phyloP scores from a whole-genome alignment of 2,888 invertebrate genomes.

The Rhamnusium bicolor region DNA sequence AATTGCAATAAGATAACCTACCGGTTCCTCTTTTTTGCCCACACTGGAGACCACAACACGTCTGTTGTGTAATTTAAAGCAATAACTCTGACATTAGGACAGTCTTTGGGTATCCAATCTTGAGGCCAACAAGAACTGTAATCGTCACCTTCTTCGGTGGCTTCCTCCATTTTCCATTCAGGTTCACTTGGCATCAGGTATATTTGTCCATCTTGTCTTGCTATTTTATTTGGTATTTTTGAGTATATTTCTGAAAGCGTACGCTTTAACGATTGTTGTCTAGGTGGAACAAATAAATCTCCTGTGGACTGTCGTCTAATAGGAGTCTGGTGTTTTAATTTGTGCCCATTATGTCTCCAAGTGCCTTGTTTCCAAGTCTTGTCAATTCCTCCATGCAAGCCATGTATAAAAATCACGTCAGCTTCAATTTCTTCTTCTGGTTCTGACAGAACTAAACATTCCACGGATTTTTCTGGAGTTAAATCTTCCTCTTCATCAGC shows the following conservation, averaged over 20 bases:
- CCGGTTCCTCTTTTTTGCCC: slow-evolving; percentile 80
- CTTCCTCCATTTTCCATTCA: slow-evolving; percentile 51
- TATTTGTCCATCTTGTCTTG: slow-evolving; percentile 52
- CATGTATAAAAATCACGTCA: slow-evolving; percentile 90
- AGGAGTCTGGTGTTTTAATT: slow-evolving; percentile 63
- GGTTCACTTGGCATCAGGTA: slow-evolving; percentile 42
- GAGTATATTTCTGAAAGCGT: slow-evolving; percentile 59
- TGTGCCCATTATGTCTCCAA: slow-evolving; percentile 72
- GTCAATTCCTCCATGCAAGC: slow-evolving; percentile 83
- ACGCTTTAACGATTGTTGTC: slow-evolving; percentile 58
- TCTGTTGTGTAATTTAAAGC: slow-evolving; percentile 89
- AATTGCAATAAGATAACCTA: slow-evolving; percentile 58
- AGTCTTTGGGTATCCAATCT: slow-evolving; percentile 89
- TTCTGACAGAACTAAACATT: slow-evolving; percentile 65
- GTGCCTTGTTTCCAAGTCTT: slow-evolving; percentile 89
- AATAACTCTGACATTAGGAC: slow-evolving; percentile 83
- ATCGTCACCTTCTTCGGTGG: slow-evolving; percentile 43
- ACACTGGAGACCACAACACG: slow-evolving; percentile 83
- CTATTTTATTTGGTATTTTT: slow-evolving; percentile 58
- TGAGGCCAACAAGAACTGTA: slow-evolving; percentile 86
- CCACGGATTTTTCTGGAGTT: slow-evolving; percentile 62
- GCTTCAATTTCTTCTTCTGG: slow-evolving; percentile 66
- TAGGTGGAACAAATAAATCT: slow-evolving; percentile 57
- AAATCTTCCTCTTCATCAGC: slow-evolving; percentile 24
- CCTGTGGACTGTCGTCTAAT: slow-evolving; percentile 59